Conservation (phyloP, 1,140 invertebrate species). For the Grapholita molesta region DNA sequence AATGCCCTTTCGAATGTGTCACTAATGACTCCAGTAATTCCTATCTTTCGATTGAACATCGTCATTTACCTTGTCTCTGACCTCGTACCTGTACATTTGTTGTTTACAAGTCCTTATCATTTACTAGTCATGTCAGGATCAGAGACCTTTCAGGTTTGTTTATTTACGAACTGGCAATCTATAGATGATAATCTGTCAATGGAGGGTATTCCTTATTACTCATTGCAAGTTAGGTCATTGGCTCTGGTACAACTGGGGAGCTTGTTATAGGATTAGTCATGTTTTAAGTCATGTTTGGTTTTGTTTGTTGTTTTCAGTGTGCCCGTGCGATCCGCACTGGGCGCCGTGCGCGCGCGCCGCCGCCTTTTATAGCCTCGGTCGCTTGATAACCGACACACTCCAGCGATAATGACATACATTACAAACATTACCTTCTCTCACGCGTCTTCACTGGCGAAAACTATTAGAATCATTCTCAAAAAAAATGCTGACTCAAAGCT, state of each 20-base stretch:
- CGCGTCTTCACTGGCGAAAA: not conserved
- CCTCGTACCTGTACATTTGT: not conserved
- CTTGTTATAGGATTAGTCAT: constrained; percentile 18
- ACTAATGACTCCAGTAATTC: no score
- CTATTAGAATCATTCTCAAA: not conserved
- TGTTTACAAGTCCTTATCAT: not conserved
- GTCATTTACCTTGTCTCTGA: not conserved
- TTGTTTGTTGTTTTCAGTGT: constrained; percentile 43
- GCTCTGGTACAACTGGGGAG: not conserved
- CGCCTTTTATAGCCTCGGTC: constrained; percentile 58
- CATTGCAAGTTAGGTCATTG: not conserved
- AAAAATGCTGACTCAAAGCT: not conserved
- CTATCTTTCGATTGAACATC: not conserved
- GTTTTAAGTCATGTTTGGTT: constrained; percentile 23
- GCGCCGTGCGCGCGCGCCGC: constrained; percentile 28
- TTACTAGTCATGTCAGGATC: not conserved
- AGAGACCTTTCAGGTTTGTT: not conserved
- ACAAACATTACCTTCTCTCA: not conserved
- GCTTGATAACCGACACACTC: constrained; percentile 3
- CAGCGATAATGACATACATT: constrained; percentile 29
- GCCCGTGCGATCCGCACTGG: constrained; percentile 70
- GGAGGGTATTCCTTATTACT: not conserved
- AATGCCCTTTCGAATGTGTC: no score
- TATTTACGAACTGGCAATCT: not conserved
- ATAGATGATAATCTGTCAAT: not conserved